Base-by-base conservation (phyloP, 2,113 vertebrate species). In the Nematolebias whitei region DNA sequence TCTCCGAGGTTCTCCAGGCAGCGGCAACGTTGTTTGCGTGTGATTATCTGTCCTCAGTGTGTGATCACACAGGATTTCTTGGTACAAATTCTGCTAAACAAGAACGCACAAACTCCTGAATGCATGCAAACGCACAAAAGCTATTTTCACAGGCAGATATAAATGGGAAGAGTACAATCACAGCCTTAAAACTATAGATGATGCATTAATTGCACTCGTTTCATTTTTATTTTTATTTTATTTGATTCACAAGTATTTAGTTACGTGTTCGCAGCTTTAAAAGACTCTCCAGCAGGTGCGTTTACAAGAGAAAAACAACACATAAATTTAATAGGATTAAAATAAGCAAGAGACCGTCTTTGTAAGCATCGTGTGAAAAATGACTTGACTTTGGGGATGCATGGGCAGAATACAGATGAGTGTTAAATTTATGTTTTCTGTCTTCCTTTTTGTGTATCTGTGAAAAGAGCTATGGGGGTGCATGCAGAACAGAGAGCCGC, bases 381-480 rank as follows among this genome's bases (percentile, higher is more conserved):
- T 51, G 76, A 70, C 64, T 84, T 53, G 26, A 54, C 71, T 52
- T 32, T 45, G 47, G 26, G 51, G 47, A n/a, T 18, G n/a, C 11
- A 64, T 18, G 48, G 48, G 35, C 22, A 69, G 88, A 87, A 90
- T 85, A 85, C 72, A 88, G 62, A 90, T 87, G 76, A 90, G 79
- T 24, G 2, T 53, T 66, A 60, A 65, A 78, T 78, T 35, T 60
- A 47, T 70, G 69, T 76, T 79, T 66, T 60, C 41, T 49, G 63
- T 78, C 57, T 68, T 19, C 23, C 49, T 58, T 53, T 41, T 24
- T 48, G 11, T 78, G 70, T 50, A 32, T 82, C 45, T 58, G 58
- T 66, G 57, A 85, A 74, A 48, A 59, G 63, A 72, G 44, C 74
- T 39, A 24, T 59, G 2, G 62, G n/a, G 59, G 70, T 43, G 63